phyloP scores from a whole-genome alignment of 2,797 vertebrate genomes.

The Tokudaia tokunoshimensis region DNA sequence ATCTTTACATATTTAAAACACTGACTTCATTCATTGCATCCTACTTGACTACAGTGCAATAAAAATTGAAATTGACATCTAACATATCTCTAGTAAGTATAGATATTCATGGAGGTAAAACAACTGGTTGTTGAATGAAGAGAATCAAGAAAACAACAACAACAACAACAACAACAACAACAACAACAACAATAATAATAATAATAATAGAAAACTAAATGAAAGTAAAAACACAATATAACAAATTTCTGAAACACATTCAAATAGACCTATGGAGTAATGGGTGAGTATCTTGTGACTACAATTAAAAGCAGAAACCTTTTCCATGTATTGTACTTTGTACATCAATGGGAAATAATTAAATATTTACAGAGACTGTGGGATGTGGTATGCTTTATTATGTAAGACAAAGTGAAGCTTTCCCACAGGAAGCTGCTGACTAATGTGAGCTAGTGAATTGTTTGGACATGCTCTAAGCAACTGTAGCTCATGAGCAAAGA shows the following conservation, averaged over 20 bases:
- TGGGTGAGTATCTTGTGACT: slow-evolving; percentile 21
- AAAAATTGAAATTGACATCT: background rate
- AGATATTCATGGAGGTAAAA: background rate
- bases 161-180: too few relatives aligned
- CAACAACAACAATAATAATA: too few relatives aligned
- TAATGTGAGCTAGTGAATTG: slow-evolving; percentile 46
- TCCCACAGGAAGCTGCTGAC: slow-evolving; percentile 58
- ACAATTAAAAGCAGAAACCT: background rate
- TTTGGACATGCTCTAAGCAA: slow-evolving; percentile 38
- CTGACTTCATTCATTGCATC: background rate
- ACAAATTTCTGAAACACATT: background rate
- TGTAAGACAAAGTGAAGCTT: slow-evolving; percentile 22
- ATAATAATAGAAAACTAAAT: background rate
- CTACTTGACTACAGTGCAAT: background rate
- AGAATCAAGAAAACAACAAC: background rate
- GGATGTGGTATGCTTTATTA: slow-evolving; percentile 28
- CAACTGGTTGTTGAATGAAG: background rate
- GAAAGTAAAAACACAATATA: background rate
- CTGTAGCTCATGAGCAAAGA: slow-evolving; percentile 24
- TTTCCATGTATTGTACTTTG: slow-evolving; percentile 29
- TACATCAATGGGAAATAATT: slow-evolving; percentile 49
- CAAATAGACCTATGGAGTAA: background rate
- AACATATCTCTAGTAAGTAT: background rate
- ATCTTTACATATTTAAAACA: background rate
- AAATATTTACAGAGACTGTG: slow-evolving; percentile 23